These are phyloP conservation scores for Muscidifurax raptorellus DNA, from an alignment of 1,140 invertebrate species.

Conservation along the genomic window DNA sequence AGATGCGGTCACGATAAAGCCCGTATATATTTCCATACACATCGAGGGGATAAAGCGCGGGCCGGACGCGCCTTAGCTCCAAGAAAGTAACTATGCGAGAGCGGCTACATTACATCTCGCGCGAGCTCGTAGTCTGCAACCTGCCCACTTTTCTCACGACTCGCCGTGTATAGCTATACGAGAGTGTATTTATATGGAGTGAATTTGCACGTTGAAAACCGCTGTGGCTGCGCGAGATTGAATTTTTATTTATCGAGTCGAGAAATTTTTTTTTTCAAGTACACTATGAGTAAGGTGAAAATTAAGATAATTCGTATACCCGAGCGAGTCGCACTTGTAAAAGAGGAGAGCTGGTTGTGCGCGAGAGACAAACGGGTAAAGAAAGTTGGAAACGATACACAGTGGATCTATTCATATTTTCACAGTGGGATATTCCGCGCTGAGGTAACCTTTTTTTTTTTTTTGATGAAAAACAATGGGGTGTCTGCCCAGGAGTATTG, in stretches of 20 bases:
- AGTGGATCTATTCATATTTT: conserved; percentile 15
- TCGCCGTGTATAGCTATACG: not conserved
- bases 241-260: not conserved
- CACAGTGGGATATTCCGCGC: not conserved
- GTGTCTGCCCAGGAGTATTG: not conserved
- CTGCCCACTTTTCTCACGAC: conserved; percentile 39
- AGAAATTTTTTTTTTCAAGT: not conserved
- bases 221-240: not conserved
- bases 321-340: not conserved
- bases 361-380: conserved; percentile 7
- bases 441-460: not conserved
- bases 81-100: conserved; percentile 19
- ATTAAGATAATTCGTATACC: not conserved
- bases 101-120: not conserved
- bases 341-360: not conserved
- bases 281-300: not conserved
- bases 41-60: not conserved
- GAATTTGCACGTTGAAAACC: not conserved
- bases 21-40: not conserved
- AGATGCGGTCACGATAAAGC: conserved; percentile 29
- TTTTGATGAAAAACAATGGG: not conserved
- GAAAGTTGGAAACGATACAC: conserved; percentile 5
- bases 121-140: not conserved
- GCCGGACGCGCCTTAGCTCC: conserved; percentile 19
- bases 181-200: not conserved